These are phyloP conservation scores for Merodon equestris DNA, from an alignment of 2,888 invertebrate species.

Conservation along the genomic window DNA sequence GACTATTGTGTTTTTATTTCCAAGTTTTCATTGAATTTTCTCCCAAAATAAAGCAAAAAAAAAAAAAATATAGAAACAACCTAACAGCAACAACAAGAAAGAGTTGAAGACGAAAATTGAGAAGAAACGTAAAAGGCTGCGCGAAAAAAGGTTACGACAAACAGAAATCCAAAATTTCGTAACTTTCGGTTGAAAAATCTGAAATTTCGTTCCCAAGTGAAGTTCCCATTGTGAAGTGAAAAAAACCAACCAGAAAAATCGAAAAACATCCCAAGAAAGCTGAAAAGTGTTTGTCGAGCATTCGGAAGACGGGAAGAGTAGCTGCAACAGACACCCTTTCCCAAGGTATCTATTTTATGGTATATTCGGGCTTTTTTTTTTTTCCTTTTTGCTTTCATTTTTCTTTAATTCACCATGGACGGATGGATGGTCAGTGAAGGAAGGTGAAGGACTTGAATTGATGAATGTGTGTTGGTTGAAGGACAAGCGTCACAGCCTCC, in stretches of 20 bases:
- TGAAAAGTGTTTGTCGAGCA: background rate
- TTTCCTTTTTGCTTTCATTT: conserved; percentile 1
- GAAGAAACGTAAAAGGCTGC: conserved; percentile 21
- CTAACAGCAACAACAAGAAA: conserved; percentile 6
- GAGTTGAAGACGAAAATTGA: too few relatives aligned
- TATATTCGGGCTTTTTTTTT: too few relatives aligned
- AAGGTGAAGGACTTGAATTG: background rate
- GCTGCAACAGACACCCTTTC: conserved; percentile 37
- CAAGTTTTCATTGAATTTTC: conserved; percentile 48
- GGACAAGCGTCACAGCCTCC: too few relatives aligned
- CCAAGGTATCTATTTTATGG: conserved; percentile 48
- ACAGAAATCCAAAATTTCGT: background rate
- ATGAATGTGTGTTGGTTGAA: too few relatives aligned
- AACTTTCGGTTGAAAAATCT: background rate
- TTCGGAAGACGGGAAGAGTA: background rate
- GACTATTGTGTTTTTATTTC: conserved; percentile 51
- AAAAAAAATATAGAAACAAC: conserved; percentile 14
- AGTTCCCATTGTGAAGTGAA: conserved; percentile 29
- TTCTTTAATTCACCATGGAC: conserved; percentile 11
- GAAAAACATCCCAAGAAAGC: background rate
- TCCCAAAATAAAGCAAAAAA: conserved; percentile 27
- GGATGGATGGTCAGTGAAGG: conserved; percentile 1
- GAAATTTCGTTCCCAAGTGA: background rate
- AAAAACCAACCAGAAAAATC: too few relatives aligned
- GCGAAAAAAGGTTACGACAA: conserved; percentile 7